A percentile compares a stretch with the other conserved stretches of the same genome.
These are phyloP conservation scores for Ligdia adustata DNA, from an alignment of 2,888 invertebrate species.

Conservation along the genomic window DNA sequence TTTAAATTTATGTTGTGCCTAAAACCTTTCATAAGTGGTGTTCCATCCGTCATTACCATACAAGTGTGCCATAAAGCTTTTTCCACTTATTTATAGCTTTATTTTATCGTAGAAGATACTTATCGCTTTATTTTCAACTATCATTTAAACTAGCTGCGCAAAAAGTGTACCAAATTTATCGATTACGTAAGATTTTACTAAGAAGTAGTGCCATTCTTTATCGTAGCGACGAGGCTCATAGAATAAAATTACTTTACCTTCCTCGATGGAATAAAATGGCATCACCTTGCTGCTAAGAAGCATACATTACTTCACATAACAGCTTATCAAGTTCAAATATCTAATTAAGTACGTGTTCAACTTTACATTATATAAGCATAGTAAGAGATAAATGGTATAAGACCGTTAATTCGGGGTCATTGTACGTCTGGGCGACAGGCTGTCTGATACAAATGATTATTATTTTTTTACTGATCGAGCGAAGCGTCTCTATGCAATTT, in stretches of 20 bases:
- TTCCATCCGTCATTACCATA: no score
- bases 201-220: constrained; percentile 1
- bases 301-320: neutral
- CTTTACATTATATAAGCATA: constrained; percentile 7
- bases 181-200: constrained; percentile 6
- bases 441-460: constrained; percentile 29
- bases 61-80: no score
- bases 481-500: no score
- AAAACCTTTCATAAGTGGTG: no score
- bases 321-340: constrained; percentile 22
- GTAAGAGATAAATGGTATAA: neutral
- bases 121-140: no score
- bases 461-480: no score
- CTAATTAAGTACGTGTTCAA: constrained; percentile 18
- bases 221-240: neutral
- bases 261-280: constrained; percentile 8
- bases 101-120: no score
- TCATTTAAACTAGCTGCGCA: neutral
- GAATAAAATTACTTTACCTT: neutral
- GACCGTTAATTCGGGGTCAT: constrained; percentile 29
- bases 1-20: no score
- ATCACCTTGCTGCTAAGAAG: neutral
- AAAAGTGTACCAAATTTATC: neutral
- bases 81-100: no score
- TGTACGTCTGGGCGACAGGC: constrained; percentile 35